Conservation (phyloP, 2,888 invertebrate genomes). For the Sialis lutaria region DNA sequence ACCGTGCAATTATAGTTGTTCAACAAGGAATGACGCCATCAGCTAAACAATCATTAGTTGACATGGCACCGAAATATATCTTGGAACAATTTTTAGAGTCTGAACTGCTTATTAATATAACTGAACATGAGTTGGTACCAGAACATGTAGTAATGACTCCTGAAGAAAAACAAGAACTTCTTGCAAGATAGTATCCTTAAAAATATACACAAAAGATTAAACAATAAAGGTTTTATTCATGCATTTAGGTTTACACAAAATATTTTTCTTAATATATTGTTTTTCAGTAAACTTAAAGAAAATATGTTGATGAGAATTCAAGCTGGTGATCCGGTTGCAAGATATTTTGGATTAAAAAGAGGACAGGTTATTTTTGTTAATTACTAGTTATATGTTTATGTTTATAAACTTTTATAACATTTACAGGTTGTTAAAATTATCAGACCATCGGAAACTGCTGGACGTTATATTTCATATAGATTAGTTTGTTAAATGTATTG, state of each 20-base stretch:
- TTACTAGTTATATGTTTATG: not conserved
- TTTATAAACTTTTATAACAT: not conserved
- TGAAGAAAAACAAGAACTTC: slow-evolving; percentile 91
- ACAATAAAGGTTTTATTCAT: not conserved
- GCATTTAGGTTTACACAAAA: not conserved
- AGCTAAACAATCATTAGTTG: slow-evolving; percentile 88
- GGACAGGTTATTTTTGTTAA: slow-evolving; percentile 54
- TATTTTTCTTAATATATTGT: not conserved
- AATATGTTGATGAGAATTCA: slow-evolving; percentile 99
- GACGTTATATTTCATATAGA: slow-evolving; percentile 94
- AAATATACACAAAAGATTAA: not conserved
- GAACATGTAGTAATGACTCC: slow-evolving; percentile 97
- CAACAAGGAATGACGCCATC: slow-evolving; percentile 99
- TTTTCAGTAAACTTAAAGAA: slow-evolving; percentile 78
- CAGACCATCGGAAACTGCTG: slow-evolving; percentile 93
- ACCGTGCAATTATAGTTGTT: slow-evolving; percentile 94
- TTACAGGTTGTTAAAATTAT: slow-evolving; percentile 92
- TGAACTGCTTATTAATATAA: slow-evolving; percentile 92
- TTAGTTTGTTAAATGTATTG: slow-evolving; percentile 53
- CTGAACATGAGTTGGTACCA: slow-evolving; percentile 95
- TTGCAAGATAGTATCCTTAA: slow-evolving; percentile 62
- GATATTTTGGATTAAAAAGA: slow-evolving; percentile 95
- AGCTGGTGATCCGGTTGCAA: slow-evolving; percentile 93
- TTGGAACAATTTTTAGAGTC: slow-evolving; percentile 91
- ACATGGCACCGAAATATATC: slow-evolving; percentile 99